phyloP scores from a whole-genome alignment of 2,113 vertebrate species.

The Corythornis vintsioides region DNA sequence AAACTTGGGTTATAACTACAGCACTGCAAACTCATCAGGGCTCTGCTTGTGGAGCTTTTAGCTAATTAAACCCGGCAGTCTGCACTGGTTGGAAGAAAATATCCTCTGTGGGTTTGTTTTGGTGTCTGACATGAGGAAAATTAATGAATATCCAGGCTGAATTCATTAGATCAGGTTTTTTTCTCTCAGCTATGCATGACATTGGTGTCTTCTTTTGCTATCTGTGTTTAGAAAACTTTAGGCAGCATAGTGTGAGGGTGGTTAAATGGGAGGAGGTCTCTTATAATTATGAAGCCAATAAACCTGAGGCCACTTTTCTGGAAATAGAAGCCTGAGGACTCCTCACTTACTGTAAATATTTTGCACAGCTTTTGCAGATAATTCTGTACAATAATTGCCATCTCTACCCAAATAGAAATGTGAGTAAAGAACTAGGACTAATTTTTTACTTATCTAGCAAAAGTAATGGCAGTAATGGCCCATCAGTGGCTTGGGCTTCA shows the following conservation, averaged over 20 bases:
- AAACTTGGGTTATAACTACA: not conserved
- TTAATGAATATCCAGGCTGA: not conserved
- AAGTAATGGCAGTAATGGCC: not conserved
- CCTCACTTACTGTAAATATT: not conserved
- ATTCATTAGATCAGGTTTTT: not conserved
- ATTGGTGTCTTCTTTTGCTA: not conserved
- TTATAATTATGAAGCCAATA: not conserved
- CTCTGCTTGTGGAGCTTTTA: not conserved
- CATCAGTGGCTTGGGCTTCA: not conserved
- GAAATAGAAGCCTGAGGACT: not conserved
- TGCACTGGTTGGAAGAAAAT: not conserved
- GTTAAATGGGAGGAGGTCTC: not conserved
- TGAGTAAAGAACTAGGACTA: not conserved
- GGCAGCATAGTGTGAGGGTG: not conserved
- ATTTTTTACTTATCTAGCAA: not conserved
- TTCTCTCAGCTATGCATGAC: not conserved
- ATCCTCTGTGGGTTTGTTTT: not conserved
- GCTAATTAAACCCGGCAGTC: not conserved
- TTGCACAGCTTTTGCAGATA: not conserved
- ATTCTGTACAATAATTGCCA: not conserved
- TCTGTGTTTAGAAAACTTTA: not conserved
- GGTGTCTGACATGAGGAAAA: not conserved
- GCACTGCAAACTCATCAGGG: not conserved
- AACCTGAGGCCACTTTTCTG: not conserved
- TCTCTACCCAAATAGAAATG: not conserved